Evolutionary conservation across 2,113 vertebrate genomes (phyloP), one percentile per base, ranked within the genome.

Genomic region (Colinus virginianus): DNA sequence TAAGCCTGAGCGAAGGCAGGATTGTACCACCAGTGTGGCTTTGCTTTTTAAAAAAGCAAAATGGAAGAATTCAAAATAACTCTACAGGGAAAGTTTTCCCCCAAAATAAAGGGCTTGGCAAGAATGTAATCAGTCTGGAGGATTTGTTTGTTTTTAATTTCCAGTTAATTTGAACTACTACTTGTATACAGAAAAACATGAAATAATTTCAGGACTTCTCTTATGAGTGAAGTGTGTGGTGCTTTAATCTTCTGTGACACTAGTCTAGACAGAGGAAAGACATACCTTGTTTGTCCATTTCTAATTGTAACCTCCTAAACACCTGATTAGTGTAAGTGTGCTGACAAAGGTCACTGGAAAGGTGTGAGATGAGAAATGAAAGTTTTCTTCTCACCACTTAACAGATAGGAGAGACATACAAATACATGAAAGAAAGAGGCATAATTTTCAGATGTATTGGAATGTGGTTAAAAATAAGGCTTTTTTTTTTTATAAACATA

Each of bases 401-500:
- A 62, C 3, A 55, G 61, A 38, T 6, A 67, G 13, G 4, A 79
- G 3, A 72, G 4, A 3, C 23, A 28, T 51, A 42, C 67, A 71
- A 91, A 64, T 13, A 16, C 0, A 0, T 30, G 13, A 58, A 78
- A 61, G 3, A 79, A 76, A 64, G 14, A 3, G 0, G 14, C 6
- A 14, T 36, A 1, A 7, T 18, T 75, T 22, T 49, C 19, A 70
- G 7, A 69, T 36, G 4, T 48, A 38, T 77, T 38, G 13, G 45
- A 62, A 61, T 38, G 34, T 4, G 62, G 55, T 46, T 59, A 59
- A 59, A 49, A 62, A 36, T 16, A 13, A 23, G 21, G 30, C 25
- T 23, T 25, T 30, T 53, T 53, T 13, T 49, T 23, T 13, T 49
- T 49, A 30, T 26, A 71, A 71, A 71, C 12, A 18, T 30, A 40